Base-by-base conservation (phyloP, 92 coral and sea anemone species). In the Pocillopora meandrina region DNA sequence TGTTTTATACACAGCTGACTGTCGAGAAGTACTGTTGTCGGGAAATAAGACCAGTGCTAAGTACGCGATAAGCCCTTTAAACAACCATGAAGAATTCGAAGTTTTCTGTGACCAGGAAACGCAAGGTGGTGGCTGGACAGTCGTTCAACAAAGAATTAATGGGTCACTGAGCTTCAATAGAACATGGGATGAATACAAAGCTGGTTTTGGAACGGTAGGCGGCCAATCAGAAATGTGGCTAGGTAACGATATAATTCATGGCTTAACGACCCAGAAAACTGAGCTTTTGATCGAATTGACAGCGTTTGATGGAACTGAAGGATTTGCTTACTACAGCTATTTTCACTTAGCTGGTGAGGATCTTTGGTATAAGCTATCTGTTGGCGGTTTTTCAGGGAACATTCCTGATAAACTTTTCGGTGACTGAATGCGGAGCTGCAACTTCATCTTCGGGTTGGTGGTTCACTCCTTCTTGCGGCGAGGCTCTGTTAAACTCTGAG, bases 121-220 rank as follows among this genome's bases (percentile, higher is more conserved):
- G 1, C 92, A 81, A 20, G 92, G 93, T 16, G 98, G 98, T 1
- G 95, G 91, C 2, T 94, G 98, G 98, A 61, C 89, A 1, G 72
- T n/a, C n/a, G n/a, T n/a, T n/a, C n/a, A n/a, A n/a, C n/a, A n/a
- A n/a, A n/a, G n/a, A n/a, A n/a, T n/a, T n/a, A n/a, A n/a, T n/a
- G n/a, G n/a, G n/a, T n/a, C n/a, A n/a, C n/a, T n/a, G n/a, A n/a
- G n/a, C n/a, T n/a, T n/a, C n/a, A n/a, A n/a, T n/a, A n/a, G n/a
- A n/a, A n/a, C n/a, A n/a, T n/a, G n/a, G n/a, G n/a, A n/a, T n/a
- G n/a, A n/a, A n/a, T n/a, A n/a, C n/a, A n/a, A n/a, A n/a, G n/a
- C n/a, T n/a, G n/a, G n/a, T n/a, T n/a, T n/a, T n/a, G n/a, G n/a
- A n/a, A n/a, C n/a, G n/a, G n/a, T n/a, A n/a, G n/a, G n/a, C n/a